Evolutionary conservation across 2,888 invertebrate species (phyloP), one percentile per base, ranked within the genome.

Genomic region (Pyrrhosoma nymphula): DNA sequence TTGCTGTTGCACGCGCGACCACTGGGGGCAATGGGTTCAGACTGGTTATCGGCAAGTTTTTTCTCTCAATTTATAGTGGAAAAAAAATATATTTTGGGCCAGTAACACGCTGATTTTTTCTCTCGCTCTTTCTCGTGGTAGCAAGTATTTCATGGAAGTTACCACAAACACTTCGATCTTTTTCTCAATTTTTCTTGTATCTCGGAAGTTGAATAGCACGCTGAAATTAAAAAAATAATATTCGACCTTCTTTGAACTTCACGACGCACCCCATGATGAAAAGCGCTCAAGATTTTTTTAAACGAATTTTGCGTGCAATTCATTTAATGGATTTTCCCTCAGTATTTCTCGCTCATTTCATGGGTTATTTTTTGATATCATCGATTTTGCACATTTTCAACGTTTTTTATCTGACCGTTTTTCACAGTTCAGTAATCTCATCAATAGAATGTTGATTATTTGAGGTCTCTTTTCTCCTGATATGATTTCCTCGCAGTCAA

Each of bases 31-130:
- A 26, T 14, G 47, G 47, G 18, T 10, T 23, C 16, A 10, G 91
- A 35, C 35, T 91, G 47, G 91, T 26, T 47, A 63, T 91, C 75
- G 69, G 69, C 47, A 69, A 26, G n/a, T 93, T 91, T 69, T 82
- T 82, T 35, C 82, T 35, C 82, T 14, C 69, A 75, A 69, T 93
- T 93, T 82, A 82, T 4, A 1, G 47, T 20, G 3, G 69, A n/a
- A 47, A 93, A 93, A 47, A 82, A 82, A 35, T 35, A 35, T 35
- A 14, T 30, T 69, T 69, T n/a, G n/a, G 26, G 30, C 82, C 26
- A 69, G 69, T 12, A 82, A 82, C 18, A 20, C 35, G 16, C 10
- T 75, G 4, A n/a, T n/a, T n/a, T 35, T 82, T 82, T 82, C 30
- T 35, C 35, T 82, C 82, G 35, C 35, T 10, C 82, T 82, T 82